Evolutionary conservation across 2,888 invertebrate species (phyloP).

Genomic region (Epinotia brunnichana): DNA sequence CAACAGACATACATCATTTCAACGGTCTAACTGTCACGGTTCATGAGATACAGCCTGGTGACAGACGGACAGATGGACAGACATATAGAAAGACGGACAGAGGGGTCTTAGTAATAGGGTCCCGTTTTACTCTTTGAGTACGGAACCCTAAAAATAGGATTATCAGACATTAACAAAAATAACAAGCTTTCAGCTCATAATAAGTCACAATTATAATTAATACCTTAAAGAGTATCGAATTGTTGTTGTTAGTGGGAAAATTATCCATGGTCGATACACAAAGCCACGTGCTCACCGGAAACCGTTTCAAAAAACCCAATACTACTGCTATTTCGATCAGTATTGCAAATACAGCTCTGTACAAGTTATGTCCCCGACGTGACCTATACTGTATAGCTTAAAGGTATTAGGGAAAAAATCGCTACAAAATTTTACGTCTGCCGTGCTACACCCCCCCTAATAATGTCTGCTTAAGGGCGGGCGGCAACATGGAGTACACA

Average conservation of each 20-base stretch:
- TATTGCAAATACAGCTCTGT: conserved; percentile 55
- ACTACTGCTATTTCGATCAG: conserved; percentile 21
- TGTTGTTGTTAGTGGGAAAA: background rate
- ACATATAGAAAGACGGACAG: no score
- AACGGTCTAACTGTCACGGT: no score
- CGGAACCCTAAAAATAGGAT: no score
- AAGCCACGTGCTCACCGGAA: background rate
- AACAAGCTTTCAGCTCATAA: background rate
- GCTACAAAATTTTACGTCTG: conserved; percentile 81
- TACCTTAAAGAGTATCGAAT: background rate
- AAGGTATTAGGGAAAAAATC: conserved; percentile 77
- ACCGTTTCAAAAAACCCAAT: conserved; percentile 12
- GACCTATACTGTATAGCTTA: conserved; percentile 72
- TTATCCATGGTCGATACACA: background rate
- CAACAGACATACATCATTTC: no score
- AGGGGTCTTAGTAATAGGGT: no score
- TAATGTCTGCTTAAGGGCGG: conserved; percentile 83
- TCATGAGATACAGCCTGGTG: no score
- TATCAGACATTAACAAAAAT: background rate
- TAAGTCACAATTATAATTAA: background rate
- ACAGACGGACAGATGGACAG: no score
- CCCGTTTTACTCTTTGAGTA: no score
- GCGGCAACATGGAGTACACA: conserved; percentile 82
- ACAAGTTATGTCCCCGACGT: conserved; percentile 71
- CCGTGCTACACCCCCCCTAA: conserved; percentile 77